Evolutionary conservation across 2,888 invertebrate genomes (phyloP).

Genomic region (Sipha maydis): DNA sequence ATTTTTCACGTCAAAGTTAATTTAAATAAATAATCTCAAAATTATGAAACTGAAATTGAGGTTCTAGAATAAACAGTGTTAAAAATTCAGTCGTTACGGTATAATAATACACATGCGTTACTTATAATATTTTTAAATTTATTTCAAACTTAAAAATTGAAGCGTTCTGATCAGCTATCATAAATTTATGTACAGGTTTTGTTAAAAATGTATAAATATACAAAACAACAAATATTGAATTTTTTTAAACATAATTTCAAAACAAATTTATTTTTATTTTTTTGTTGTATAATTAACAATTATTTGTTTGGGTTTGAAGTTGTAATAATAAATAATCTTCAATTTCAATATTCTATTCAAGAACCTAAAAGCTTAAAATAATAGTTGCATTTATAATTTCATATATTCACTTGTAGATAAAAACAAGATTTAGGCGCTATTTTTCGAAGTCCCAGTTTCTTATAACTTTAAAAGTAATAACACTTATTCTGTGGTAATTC

Average conservation of each 20-base stretch:
- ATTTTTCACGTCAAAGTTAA: too few species aligned
- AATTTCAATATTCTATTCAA: neutral
- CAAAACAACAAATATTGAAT: neutral
- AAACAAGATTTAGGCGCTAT: too few species aligned
- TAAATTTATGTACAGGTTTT: neutral
- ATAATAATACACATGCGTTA: too few species aligned
- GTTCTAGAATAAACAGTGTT: too few species aligned
- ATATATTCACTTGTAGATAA: too few species aligned
- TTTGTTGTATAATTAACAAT: neutral
- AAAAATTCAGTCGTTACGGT: too few species aligned
- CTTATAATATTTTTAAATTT: neutral
- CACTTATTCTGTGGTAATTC: too few species aligned
- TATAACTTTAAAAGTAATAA: too few species aligned
- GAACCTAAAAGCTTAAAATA: neutral
- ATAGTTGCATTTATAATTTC: neutral
- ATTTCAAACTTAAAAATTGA: neutral
- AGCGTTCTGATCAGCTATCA: neutral
- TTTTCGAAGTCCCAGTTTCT: too few species aligned
- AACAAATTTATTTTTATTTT: neutral
- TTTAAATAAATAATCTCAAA: too few species aligned
- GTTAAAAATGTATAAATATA: neutral
- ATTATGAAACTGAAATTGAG: too few species aligned
- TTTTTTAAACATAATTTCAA: neutral
- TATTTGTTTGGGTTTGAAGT: neutral
- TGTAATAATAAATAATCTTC: neutral